Evolutionary conservation across 1,140 invertebrate species (phyloP).

Genomic region (Conus ventricosus): DNA sequence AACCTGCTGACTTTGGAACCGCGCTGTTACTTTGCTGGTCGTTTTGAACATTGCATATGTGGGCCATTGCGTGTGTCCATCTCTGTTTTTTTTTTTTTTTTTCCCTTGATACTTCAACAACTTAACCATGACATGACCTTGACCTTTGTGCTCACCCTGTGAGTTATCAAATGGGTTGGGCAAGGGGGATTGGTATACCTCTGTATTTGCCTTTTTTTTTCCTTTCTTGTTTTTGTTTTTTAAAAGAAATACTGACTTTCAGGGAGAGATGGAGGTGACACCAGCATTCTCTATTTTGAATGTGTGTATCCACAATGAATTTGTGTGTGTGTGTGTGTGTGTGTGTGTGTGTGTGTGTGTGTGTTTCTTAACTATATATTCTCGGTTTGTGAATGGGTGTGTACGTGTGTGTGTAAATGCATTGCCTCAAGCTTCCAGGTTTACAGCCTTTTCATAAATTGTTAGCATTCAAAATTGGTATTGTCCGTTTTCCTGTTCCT

Average conservation of each 20-base stretch:
- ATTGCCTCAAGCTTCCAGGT: not conserved
- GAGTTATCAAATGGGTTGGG: not conserved
- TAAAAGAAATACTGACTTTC: not conserved
- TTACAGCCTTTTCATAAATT: no score
- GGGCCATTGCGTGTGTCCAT: not conserved
- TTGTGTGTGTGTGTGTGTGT: not conserved
- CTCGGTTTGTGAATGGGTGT: not conserved
- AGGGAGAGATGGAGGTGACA: not conserved
- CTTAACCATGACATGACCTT: not conserved
- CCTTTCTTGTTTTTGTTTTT: not conserved
- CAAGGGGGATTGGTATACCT: not conserved
- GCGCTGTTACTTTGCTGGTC: not conserved
- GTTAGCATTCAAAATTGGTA: no score
- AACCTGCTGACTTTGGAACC: slow-evolving; percentile 15
- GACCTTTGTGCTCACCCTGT: not conserved
- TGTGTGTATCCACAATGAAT: not conserved
- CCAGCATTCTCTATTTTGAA: not conserved
- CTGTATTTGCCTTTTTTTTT: not conserved
- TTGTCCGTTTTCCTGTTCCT: no score
- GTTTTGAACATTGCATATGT: not conserved
- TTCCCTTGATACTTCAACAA: slow-evolving; percentile 1
- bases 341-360: not conserved
- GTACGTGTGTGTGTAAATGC: not conserved
- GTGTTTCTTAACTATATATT: not conserved
- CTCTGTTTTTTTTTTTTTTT: not conserved